These are phyloP conservation scores for Rhabditoides inermis DNA, from an alignment of 2,888 invertebrate species.

Conservation along the genomic window DNA sequence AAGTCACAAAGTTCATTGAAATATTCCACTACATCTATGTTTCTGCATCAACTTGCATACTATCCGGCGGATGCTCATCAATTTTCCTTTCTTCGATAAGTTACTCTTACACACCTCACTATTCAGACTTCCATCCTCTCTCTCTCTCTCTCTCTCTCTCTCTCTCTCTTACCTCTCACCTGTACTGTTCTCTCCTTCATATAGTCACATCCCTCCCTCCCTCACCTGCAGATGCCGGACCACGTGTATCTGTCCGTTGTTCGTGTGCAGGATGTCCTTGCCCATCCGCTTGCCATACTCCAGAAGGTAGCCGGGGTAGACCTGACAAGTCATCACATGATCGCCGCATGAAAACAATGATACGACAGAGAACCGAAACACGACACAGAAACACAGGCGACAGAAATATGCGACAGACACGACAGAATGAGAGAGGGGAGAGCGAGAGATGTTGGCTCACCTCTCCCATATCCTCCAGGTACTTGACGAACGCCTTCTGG, in stretches of 20 bases:
- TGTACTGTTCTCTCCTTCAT: too few species aligned
- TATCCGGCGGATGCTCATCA: too few species aligned
- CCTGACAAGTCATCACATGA: conserved; percentile 17
- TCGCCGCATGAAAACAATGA: background rate
- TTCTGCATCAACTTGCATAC: too few species aligned
- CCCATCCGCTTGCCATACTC: conserved; percentile 20
- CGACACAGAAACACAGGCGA: background rate
- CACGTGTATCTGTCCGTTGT: conserved; percentile 1
- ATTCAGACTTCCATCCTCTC: too few species aligned
- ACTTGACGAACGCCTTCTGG: conserved; percentile 32
- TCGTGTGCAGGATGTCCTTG: conserved; percentile 14
- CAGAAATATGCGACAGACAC: conserved; percentile 9
- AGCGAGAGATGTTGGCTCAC: conserved; percentile 16
- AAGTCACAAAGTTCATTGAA: too few species aligned
- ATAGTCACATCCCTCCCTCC: too few species aligned
- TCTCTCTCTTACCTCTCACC: too few species aligned
- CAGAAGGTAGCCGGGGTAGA: conserved; percentile 31
- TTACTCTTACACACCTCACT: too few species aligned
- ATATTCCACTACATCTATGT: too few species aligned
- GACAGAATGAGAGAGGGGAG: conserved; percentile 29
- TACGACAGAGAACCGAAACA: background rate
- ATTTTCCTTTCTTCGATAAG: too few species aligned
- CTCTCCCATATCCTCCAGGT: conserved; percentile 28
- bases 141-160: too few species aligned
- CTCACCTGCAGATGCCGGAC: background rate